Base-by-base conservation (phyloP, 2,113 vertebrate genomes). In the Drymodes brunneopygia region DNA sequence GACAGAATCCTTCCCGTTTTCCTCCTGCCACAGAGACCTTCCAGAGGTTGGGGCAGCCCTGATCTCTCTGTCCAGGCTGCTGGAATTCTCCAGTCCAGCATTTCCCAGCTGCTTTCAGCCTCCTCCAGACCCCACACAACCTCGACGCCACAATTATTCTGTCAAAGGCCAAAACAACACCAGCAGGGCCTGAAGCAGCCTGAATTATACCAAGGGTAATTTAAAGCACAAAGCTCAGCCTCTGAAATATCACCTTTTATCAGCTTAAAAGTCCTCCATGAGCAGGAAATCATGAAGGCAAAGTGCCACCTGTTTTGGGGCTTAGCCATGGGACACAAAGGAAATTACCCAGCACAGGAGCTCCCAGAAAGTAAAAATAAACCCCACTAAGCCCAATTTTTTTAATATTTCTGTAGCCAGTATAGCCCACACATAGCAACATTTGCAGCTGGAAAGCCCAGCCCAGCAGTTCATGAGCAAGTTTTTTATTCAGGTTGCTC, bases 91-190 rank as follows among this genome's bases (percentile, higher is more conserved):
- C 57, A 10, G 25, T 17, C 57, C 64, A 65, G n/a, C 22, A 4
- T 9, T 33, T 83, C 45, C 84, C 35, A 84, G 31, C 62, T n/a
- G 53, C 45, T 75, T 70, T 33, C 33, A 54, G 42, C 28, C 35
- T 83, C 69, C 79, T 64, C 29, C 48, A 48, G 70, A 64, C 14
- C 40, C 42, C 53, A 54, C n/a, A 2, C 2, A 24, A 62, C 19
- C 36, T 24, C 0, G 0, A 11, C 6, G 4, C 36, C 2, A 9
- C 16, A 2, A 1, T 31, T 23, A 15, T 25, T 22, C 45, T 9
- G 8, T 8, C 3, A 5, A 87, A 85, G 40, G 24, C 19, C 20
- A 13, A 31, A 31, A 61, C 11, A 28, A 9, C 36, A 50, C 42
- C 64, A 25, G 7, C 0, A 36, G 10, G 53, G 36, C 36, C 58